A percentile compares a stretch with the other conserved stretches of the same genome.
phyloP scores from a whole-genome alignment of 2,797 vertebrate species.

The Anguilla megastoma region DNA sequence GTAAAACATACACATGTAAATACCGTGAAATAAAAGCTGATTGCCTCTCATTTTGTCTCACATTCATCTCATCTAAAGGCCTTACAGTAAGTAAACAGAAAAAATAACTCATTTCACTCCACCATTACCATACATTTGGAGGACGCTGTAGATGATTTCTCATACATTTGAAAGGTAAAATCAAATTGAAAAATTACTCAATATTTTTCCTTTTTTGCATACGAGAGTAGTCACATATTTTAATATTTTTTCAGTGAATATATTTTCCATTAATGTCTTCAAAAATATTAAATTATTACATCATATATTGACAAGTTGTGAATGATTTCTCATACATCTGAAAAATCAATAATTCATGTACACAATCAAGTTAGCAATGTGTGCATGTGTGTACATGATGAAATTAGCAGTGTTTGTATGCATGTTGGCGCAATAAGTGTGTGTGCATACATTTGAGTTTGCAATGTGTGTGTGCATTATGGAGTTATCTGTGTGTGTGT shows the following conservation, averaged over 20 bases:
- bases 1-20: neutral
- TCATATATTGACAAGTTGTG: neutral
- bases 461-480: neutral
- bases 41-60: neutral
- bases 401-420: neutral
- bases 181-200: no score
- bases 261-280: no score
- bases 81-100: no score
- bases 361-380: neutral
- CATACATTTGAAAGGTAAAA: no score
- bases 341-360: neutral
- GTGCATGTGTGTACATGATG: neutral
- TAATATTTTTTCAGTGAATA: no score
- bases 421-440: neutral
- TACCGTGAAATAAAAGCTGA: neutral
- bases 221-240: no score
- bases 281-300: constrained; percentile 13
- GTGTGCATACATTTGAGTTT: neutral
- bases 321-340: neutral
- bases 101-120: neutral
- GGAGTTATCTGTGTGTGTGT: neutral
- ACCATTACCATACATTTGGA: neutral
- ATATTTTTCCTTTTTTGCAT: no score
- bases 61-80: neutral
- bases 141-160: neutral